A percentile compares a stretch with the other conserved stretches of the same genome.
Conservation (phyloP, 1,140 invertebrate genomes). For the Melipona quadrifasciata region DNA sequence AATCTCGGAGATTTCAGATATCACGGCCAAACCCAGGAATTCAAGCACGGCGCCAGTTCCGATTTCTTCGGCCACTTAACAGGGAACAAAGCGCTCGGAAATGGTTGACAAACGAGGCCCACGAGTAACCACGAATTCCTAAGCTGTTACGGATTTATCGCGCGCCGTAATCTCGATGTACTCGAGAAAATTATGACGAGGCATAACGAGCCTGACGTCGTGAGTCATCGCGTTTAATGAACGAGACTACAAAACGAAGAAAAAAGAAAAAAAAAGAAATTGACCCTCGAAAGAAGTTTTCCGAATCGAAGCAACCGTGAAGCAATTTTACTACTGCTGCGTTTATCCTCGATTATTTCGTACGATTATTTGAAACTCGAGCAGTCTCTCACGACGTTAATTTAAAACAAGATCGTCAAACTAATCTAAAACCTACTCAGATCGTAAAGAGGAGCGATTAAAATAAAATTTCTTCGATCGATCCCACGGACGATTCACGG, state of each 20-base stretch:
- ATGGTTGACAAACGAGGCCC: constrained; percentile 20
- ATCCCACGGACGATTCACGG: not conserved
- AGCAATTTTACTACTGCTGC: not conserved
- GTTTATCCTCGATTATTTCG: too few relatives aligned
- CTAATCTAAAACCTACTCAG: not conserved
- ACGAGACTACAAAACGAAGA: not conserved
- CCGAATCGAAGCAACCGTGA: not conserved
- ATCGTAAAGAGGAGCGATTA: not conserved
- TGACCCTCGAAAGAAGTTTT: not conserved
- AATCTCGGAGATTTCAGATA: constrained; percentile 2
- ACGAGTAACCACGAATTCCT: constrained; percentile 29
- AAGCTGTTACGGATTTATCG: constrained; percentile 30
- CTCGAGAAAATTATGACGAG: constrained; percentile 38
- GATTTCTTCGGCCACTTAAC: constrained; percentile 12
- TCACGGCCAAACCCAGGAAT: not conserved
- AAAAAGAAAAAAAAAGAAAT: constrained; percentile 3
- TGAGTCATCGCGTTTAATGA: constrained; percentile 45
- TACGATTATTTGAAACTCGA: too few relatives aligned
- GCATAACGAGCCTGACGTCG: not conserved
- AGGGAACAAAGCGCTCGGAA: constrained; percentile 11
- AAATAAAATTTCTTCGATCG: constrained; percentile 6
- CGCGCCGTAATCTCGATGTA: constrained; percentile 20
- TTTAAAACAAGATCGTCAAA: too few relatives aligned
- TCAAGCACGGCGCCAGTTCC: not conserved
- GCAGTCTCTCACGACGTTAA: too few relatives aligned